Percentiles rank a stretch among this genome's conserved stretches.
Conservation (phyloP, 2,797 vertebrate species). For the Podarcis siculus region DNA sequence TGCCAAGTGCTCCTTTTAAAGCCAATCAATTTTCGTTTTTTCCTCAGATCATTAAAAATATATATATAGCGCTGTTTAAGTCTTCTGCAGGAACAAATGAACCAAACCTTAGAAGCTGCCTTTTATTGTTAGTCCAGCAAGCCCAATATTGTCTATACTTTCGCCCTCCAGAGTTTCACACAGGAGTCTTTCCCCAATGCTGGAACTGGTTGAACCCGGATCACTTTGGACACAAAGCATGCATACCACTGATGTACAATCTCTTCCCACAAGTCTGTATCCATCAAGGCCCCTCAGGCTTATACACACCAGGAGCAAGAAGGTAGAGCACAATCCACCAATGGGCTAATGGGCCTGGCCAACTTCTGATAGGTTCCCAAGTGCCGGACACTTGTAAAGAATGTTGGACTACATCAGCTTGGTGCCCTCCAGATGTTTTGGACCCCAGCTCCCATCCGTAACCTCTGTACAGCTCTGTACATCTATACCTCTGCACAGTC, state of each 20-base stretch:
- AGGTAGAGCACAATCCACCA: background rate
- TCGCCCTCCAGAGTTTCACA: too few relatives aligned
- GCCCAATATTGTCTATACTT: too few relatives aligned
- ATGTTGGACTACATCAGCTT: background rate
- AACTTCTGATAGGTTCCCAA: background rate
- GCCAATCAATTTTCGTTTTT: background rate
- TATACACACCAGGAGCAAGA: background rate
- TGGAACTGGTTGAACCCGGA: too few relatives aligned
- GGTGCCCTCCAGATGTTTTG: too few relatives aligned
- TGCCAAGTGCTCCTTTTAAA: conserved; percentile 23
- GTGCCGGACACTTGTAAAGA: background rate
- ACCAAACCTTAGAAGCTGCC: too few relatives aligned
- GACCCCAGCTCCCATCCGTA: too few relatives aligned
- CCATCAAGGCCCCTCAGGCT: background rate
- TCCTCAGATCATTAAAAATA: background rate
- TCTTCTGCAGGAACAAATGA: background rate
- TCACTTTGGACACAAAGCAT: too few relatives aligned
- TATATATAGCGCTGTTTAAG: background rate
- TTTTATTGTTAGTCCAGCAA: too few relatives aligned
- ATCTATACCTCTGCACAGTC: too few relatives aligned
- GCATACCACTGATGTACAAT: background rate
- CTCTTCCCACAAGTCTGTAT: background rate
- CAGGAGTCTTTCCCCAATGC: too few relatives aligned
- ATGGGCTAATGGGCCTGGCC: background rate
- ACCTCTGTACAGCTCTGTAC: too few relatives aligned